A percentile compares a stretch with the other conserved stretches of the same genome.
phyloP scores from a whole-genome alignment of 2,888 invertebrate genomes.

The Rhamphomyia laevipes region DNA sequence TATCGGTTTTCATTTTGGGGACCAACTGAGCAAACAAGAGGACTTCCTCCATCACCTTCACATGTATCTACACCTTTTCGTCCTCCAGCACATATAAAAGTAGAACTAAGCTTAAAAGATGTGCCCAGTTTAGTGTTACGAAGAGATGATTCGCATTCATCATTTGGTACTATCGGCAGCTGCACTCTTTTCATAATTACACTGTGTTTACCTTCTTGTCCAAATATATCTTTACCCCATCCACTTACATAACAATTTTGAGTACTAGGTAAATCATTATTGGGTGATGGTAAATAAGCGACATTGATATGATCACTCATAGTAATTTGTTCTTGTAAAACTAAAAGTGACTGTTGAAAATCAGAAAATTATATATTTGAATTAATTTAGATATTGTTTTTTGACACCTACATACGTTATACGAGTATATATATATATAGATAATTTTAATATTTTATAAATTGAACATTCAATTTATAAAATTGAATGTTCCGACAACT shows the following conservation, averaged over 20 bases:
- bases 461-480: no score
- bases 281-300: slow-evolving; percentile 53
- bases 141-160: slow-evolving; percentile 48
- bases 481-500: no score
- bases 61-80: slow-evolving; percentile 64
- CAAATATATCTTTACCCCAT: slow-evolving; percentile 67
- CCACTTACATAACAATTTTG: slow-evolving; percentile 59
- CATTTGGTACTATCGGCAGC: slow-evolving; percentile 50
- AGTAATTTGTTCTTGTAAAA: slow-evolving; percentile 44
- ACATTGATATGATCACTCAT: slow-evolving; percentile 57
- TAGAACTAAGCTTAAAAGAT: slow-evolving; percentile 51
- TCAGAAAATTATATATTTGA: no score
- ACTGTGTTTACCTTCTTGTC: slow-evolving; percentile 50
- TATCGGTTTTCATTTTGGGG: slow-evolving; percentile 46
- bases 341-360: slow-evolving; percentile 43
- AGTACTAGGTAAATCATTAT: slow-evolving; percentile 40
- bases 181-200: slow-evolving; percentile 64
- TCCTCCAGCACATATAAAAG: slow-evolving; percentile 73
- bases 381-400: background rate
- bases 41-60: slow-evolving; percentile 70
- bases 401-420: no score
- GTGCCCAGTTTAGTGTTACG: slow-evolving; percentile 53
- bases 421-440: no score
- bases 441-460: no score
- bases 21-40: slow-evolving; percentile 53